Percentiles rank a stretch among this genome's conserved stretches.
These are phyloP conservation scores for Dromas ardeola DNA, from an alignment of 2,113 vertebrate genomes.

Conservation along the genomic window DNA sequence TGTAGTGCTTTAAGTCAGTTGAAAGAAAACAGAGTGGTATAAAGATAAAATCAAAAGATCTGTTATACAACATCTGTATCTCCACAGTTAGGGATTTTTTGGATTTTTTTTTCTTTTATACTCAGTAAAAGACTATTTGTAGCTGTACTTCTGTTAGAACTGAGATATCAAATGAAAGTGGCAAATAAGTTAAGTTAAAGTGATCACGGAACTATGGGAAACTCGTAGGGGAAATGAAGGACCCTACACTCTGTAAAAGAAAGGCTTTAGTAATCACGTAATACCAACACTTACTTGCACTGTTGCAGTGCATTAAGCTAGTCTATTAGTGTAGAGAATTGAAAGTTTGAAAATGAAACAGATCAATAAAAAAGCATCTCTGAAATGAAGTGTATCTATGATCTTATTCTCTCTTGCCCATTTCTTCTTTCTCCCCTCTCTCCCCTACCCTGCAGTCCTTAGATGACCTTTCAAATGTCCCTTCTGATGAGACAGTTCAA, in stretches of 20 bases:
- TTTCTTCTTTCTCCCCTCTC: not conserved
- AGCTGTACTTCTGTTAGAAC: not conserved
- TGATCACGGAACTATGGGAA: not conserved
- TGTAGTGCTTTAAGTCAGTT: not conserved
- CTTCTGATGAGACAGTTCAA: conserved; percentile 88
- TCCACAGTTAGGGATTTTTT: not conserved
- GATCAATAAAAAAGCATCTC: not conserved
- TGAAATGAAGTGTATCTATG: not conserved
- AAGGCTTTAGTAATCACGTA: not conserved
- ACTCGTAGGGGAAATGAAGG: not conserved
- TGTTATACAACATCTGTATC: not conserved
- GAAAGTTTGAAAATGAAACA: not conserved
- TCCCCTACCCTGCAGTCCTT: conserved; percentile 80
- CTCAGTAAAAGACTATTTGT: not conserved
- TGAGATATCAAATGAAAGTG: not conserved
- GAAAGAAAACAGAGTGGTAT: not conserved
- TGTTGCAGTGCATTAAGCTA: not conserved
- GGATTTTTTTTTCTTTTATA: not conserved
- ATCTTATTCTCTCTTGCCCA: not conserved
- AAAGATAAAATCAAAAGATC: not conserved
- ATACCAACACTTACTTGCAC: not conserved
- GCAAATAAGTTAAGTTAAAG: not conserved
- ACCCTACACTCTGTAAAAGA: not conserved
- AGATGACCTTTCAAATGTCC: conserved; percentile 91
- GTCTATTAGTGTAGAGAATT: not conserved